Evolutionary conservation across 2,888 invertebrate genomes (phyloP).

Genomic region (Sesamia inferens): DNA sequence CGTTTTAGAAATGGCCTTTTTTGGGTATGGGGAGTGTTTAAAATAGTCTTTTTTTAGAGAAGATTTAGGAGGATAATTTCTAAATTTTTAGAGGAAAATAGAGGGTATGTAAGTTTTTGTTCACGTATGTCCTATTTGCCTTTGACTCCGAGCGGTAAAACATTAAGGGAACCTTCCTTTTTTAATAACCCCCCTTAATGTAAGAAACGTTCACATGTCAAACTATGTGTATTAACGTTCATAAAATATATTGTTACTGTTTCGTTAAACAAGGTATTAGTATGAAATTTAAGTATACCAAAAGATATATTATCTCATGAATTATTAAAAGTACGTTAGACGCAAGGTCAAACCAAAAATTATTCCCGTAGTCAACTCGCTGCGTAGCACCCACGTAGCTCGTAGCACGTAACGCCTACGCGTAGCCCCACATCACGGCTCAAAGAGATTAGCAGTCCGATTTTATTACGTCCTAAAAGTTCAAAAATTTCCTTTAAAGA

Average conservation of each 20-base stretch:
- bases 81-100: constrained; percentile 2
- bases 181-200: too few species aligned
- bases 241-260: too few species aligned
- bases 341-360: constrained; percentile 5
- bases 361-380: constrained; percentile 5
- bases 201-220: too few species aligned
- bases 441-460: constrained; percentile 62
- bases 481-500: constrained; percentile 56
- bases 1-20: constrained; percentile 24
- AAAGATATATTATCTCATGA: constrained; percentile 15
- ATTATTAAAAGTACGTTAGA: constrained; percentile 25
- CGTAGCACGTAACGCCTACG: constrained; percentile 38
- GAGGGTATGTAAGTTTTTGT: constrained; percentile 21
- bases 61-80: constrained; percentile 17
- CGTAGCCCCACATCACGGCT: constrained; percentile 45
- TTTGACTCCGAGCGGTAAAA: constrained; percentile 9
- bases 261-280: not conserved
- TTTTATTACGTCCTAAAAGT: constrained; percentile 65
- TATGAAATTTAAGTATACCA: not conserved
- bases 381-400: constrained; percentile 46
- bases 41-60: constrained; percentile 33
- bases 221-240: too few species aligned
- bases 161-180: not conserved
- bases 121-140: not conserved
- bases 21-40: constrained; percentile 20